Evolutionary conservation across 2,113 vertebrate genomes (phyloP).

Genomic region (Pachycephala philippinensis): DNA sequence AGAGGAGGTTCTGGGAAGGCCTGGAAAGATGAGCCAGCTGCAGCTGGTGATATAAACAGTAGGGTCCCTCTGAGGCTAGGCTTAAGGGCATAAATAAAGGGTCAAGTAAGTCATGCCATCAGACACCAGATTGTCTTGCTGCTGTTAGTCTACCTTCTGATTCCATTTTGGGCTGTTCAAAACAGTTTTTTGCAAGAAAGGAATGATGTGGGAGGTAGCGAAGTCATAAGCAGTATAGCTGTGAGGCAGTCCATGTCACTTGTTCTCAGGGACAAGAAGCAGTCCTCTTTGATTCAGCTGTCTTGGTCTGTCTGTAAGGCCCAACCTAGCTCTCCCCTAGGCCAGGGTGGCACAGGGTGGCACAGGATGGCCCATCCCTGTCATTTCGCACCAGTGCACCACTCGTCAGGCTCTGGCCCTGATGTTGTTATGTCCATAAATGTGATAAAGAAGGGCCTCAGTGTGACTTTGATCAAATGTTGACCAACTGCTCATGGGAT

Average conservation of each 20-base stretch:
- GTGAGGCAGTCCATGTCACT: background rate
- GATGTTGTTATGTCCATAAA: background rate
- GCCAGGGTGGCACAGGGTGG: background rate
- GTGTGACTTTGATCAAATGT: background rate
- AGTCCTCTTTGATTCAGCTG: background rate
- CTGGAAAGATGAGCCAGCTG: background rate
- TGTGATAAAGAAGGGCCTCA: background rate
- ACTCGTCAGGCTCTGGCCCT: rapidly evolving
- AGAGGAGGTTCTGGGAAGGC: background rate
- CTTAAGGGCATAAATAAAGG: background rate
- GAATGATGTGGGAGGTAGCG: background rate
- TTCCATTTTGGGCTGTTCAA: background rate
- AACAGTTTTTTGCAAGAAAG: background rate
- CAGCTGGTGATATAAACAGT: background rate
- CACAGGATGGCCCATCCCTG: background rate
- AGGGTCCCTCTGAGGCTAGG: background rate
- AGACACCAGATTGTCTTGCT: background rate
- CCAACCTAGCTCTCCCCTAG: background rate
- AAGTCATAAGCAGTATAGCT: background rate
- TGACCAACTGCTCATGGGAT: background rate
- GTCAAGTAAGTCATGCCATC: background rate
- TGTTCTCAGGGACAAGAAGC: background rate
- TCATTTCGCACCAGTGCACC: background rate
- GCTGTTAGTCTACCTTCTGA: background rate
- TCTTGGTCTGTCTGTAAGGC: background rate